Conservation (phyloP, 2,113 vertebrate genomes). For the Thunnus maccoyii region DNA sequence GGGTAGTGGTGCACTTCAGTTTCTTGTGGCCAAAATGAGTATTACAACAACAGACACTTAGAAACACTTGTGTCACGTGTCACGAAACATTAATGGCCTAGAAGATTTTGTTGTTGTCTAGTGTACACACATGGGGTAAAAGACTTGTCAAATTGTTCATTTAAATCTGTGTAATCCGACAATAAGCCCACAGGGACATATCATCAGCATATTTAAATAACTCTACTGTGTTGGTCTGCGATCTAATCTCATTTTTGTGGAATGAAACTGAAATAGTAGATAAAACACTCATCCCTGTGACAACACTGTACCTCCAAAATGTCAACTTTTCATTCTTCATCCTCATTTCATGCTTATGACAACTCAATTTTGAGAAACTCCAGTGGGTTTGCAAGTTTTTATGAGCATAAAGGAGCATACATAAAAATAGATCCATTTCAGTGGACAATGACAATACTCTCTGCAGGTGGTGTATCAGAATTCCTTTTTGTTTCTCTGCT, state of each 20-base stretch:
- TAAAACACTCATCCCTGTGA: not conserved
- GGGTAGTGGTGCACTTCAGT: too few species aligned
- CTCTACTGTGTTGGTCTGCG: not conserved
- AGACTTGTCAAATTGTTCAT: not conserved
- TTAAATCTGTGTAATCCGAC: not conserved
- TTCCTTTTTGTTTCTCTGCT: not conserved
- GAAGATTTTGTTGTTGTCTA: too few species aligned
- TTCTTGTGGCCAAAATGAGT: too few species aligned
- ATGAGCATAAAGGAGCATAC: not conserved
- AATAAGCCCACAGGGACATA: slow-evolving; percentile 10
- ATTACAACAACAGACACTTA: too few species aligned
- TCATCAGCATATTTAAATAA: not conserved
- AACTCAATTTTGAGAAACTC: too few species aligned
- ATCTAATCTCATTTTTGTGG: slow-evolving; percentile 14
- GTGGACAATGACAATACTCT: too few species aligned
- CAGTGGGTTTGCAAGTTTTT: not conserved
- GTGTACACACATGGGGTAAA: too few species aligned
- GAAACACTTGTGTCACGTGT: too few species aligned
- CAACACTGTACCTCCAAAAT: not conserved
- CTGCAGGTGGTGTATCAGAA: not conserved
- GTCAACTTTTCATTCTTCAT: too few species aligned
- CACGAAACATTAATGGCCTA: too few species aligned
- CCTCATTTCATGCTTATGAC: too few species aligned
- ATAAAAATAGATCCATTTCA: not conserved
- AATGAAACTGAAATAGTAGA: not conserved